Evolutionary conservation across 2,113 vertebrate genomes (phyloP), one percentile per base, ranked within the genome.

Genomic region (Podarcis muralis): DNA sequence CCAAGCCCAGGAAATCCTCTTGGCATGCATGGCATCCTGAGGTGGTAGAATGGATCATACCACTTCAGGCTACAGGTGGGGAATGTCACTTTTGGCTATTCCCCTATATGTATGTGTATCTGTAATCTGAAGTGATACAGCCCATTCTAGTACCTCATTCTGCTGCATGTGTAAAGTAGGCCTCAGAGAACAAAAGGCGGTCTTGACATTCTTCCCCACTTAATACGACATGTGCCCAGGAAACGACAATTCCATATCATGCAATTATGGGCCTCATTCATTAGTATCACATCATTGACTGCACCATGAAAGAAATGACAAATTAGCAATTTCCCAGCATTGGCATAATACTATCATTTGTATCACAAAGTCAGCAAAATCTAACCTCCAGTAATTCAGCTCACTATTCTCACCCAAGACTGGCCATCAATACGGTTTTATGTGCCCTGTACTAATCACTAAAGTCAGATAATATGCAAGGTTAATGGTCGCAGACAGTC

Each of bases 281-380:
- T 97, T 97, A 97, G 95, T 95, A 95, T 92, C 94, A 94, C 95
- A 94, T 93, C 95, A 95, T 95, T 93, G 96, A 94, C 91, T 94
- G 91, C 93, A 94, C 95, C 96, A 90, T 97, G 97, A 97, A 97
- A 97, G 97, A 97, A 97, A 97, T 97, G 97, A 97, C 97, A 96
- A 97, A 98, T 97, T 96, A 97, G 97, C 96, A 96, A 95, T 97
- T 97, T 96, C 94, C 87, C 90, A 79, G 95, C 89, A 86, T 83
- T 71, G 89, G 95, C 92, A 96, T 96, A 97, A 97, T 91, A 86
- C 96, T 98, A 98, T 98, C 97, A 91, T 96, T 96, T 95, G 95
- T 97, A 98, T 98, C 97, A 97, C 97, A 94, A 94, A 97, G 97
- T 98, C 98, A 98, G 98, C 98, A 98, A 95, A 97, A 97, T 91